Conservation (phyloP, 2,888 invertebrate genomes). For the Chromoteleia sp. region DNA sequence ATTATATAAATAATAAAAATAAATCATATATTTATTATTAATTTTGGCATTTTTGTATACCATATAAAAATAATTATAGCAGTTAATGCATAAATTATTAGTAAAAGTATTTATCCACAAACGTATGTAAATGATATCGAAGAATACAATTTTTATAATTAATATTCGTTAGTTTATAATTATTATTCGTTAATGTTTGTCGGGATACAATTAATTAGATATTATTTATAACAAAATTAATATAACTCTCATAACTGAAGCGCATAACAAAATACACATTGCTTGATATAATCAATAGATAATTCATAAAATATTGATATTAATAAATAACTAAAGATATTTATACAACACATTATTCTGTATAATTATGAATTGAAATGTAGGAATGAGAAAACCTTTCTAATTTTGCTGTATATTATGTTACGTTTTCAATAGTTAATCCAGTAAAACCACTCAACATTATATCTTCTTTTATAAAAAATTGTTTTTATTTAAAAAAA, state of each 20-base stretch:
- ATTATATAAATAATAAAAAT: too few species aligned
- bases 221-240: conserved; percentile 5
- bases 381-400: too few species aligned
- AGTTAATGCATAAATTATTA: too few species aligned
- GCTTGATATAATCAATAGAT: conserved; percentile 11
- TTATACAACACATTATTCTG: background rate
- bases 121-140: background rate
- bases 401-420: background rate
- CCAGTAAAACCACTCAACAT: background rate
- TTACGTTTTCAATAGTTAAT: conserved; percentile 13
- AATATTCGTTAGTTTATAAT: conserved; percentile 1
- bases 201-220: conserved; percentile 6
- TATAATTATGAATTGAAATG: too few species aligned
- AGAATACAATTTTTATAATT: background rate
- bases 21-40: too few species aligned
- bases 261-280: conserved; percentile 11
- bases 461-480: background rate
- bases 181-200: conserved; percentile 6
- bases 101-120: background rate
- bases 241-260: conserved; percentile 6
- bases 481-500: background rate
- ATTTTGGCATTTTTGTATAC: too few species aligned
- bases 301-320: background rate
- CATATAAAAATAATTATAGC: too few species aligned
- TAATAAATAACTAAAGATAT: background rate